A percentile compares a stretch with the other conserved stretches of the same genome.
Evolutionary conservation across 2,888 invertebrate species (phyloP).

Genomic region (Poecilus cupreus): DNA sequence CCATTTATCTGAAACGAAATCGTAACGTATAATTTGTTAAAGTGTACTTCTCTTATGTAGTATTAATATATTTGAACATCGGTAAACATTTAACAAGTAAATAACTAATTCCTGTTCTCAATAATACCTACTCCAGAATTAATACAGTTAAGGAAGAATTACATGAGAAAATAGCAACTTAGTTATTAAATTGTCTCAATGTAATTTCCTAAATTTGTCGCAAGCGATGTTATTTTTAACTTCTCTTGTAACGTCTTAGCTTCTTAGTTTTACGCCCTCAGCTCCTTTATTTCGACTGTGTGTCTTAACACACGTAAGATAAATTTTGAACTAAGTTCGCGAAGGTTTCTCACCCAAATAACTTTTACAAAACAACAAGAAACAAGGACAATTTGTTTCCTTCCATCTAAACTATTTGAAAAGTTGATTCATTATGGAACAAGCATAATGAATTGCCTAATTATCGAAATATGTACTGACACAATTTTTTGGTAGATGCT

Average conservation of each 20-base stretch:
- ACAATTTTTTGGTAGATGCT: constrained; percentile 1
- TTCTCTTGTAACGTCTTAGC: neutral
- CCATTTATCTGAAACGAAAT: constrained; percentile 28
- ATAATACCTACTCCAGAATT: constrained; percentile 13
- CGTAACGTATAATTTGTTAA: constrained; percentile 38
- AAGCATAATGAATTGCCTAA: constrained; percentile 9
- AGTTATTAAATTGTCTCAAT: too few relatives aligned
- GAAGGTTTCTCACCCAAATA: constrained; percentile 5
- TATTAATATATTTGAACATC: constrained; percentile 16
- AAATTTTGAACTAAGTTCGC: constrained; percentile 33
- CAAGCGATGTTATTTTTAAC: neutral
- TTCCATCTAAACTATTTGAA: neutral
- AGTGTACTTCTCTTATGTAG: constrained; percentile 21
- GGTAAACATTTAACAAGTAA: neutral
- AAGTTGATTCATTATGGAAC: constrained; percentile 15
- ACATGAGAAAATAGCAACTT: too few relatives aligned
- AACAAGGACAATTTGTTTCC: constrained; percentile 23
- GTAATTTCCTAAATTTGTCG: too few relatives aligned
- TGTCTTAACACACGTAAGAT: constrained; percentile 28
- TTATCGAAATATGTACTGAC: constrained; percentile 3
- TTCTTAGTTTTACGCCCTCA: neutral
- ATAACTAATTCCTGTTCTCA: neutral
- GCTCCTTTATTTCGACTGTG: constrained; percentile 18
- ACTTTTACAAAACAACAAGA: constrained; percentile 27
- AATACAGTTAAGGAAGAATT: neutral